Conservation (phyloP, 2,113 vertebrate genomes). For the Misgurnus mizolepis region DNA sequence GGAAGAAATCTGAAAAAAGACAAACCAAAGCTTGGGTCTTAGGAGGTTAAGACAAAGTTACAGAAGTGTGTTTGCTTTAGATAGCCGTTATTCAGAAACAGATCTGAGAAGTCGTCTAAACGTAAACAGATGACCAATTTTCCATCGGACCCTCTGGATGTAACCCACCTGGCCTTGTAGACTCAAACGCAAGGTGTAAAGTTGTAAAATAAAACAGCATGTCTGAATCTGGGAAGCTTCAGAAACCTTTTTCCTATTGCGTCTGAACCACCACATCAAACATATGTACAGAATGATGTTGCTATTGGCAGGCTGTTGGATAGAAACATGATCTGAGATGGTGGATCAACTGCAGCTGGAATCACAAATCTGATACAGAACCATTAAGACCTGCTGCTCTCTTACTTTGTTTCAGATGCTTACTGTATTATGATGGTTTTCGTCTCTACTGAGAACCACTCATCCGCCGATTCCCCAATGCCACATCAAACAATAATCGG, state of each 20-base stretch:
- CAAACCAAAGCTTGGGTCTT: too few relatives aligned
- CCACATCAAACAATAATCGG: background rate
- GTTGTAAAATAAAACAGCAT: background rate
- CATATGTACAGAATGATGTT: background rate
- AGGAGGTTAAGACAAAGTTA: too few relatives aligned
- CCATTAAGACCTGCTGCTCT: background rate
- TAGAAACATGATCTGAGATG: background rate
- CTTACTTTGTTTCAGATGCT: background rate
- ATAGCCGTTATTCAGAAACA: background rate
- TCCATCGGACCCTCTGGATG: background rate
- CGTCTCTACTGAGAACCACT: background rate
- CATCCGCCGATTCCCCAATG: background rate
- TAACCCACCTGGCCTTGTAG: background rate
- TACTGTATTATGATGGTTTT: background rate
- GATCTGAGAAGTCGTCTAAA: background rate
- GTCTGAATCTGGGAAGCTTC: background rate
- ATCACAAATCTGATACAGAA: background rate
- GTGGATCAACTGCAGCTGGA: background rate
- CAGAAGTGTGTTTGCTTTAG: conserved; percentile 20
- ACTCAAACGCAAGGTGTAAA: background rate
- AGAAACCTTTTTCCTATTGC: background rate
- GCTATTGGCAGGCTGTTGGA: background rate
- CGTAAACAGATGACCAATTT: background rate
- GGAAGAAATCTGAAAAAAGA: too few relatives aligned
- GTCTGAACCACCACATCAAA: background rate